Conservation (phyloP, 2,113 vertebrate species). For the Chionis minor region DNA sequence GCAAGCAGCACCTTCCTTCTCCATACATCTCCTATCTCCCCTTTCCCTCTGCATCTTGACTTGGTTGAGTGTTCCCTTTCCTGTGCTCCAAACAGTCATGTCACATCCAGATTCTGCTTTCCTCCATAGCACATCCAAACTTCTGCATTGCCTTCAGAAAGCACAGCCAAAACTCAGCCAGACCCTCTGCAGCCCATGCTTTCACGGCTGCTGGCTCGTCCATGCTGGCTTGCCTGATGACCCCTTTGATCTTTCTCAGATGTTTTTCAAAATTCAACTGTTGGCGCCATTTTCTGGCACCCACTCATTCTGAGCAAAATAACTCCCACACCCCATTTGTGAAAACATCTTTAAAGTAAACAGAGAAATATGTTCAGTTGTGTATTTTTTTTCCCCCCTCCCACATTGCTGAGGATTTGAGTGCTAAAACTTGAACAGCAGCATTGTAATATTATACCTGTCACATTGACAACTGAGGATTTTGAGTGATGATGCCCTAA, state of each 20-base stretch:
- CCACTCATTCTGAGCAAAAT: neutral
- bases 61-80: neutral
- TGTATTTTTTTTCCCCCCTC: neutral
- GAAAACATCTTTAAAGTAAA: slow-evolving; percentile 24
- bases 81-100: neutral
- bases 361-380: neutral
- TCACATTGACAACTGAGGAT: neutral
- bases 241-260: neutral
- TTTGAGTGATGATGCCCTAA: neutral
- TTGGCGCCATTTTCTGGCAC: neutral
- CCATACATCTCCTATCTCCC: neutral
- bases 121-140: neutral
- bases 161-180: neutral
- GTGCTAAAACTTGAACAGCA: neutral
- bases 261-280: neutral
- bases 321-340: neutral
- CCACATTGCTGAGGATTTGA: neutral
- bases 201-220: neutral
- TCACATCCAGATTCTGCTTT: neutral
- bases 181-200: neutral
- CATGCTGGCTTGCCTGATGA: neutral
- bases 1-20: neutral
- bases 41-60: neutral
- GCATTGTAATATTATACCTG: neutral
- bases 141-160: neutral